Conservation (phyloP, 2,113 vertebrate genomes). For the Rana temporaria region DNA sequence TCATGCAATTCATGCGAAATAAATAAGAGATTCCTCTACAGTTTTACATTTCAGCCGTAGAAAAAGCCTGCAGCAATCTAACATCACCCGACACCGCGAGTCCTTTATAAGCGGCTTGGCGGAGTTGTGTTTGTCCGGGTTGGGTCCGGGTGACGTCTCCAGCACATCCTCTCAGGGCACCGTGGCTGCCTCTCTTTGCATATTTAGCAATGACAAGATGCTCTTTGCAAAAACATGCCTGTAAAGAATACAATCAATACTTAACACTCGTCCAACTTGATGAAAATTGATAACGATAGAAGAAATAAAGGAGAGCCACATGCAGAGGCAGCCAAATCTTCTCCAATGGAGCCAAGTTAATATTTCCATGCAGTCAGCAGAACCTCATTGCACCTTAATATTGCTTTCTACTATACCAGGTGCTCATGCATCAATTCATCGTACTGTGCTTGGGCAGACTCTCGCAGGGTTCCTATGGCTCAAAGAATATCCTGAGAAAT, state of each 20-base stretch:
- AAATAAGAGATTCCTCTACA: conserved; percentile 81
- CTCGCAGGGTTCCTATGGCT: conserved; percentile 74
- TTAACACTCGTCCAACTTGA: conserved; percentile 83
- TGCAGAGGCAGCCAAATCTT: conserved; percentile 84
- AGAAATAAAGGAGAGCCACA: conserved; percentile 76
- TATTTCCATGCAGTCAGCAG: conserved; percentile 78
- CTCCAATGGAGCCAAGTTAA: conserved; percentile 70
- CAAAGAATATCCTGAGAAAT: conserved; percentile 75
- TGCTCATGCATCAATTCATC: conserved; percentile 75
- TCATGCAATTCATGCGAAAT: conserved; percentile 97
- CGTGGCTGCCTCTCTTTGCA: conserved; percentile 90
- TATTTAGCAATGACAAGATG: conserved; percentile 92
- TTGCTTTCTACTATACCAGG: conserved; percentile 73
- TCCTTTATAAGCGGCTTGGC: conserved; percentile 78
- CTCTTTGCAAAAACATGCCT: conserved; percentile 94
- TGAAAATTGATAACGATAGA: conserved; percentile 77
- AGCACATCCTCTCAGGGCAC: conserved; percentile 86
- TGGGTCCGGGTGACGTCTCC: conserved; percentile 82
- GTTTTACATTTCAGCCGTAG: conserved; percentile 82
- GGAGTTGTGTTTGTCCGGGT: conserved; percentile 79
- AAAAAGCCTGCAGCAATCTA: conserved; percentile 78
- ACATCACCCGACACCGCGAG: conserved; percentile 73
- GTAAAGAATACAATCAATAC: conserved; percentile 92
- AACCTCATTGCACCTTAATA: conserved; percentile 73
- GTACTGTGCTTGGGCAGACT: conserved; percentile 72